Evolutionary conservation across 2,888 invertebrate species (phyloP), one percentile per base, ranked within the genome.

Genomic region (Leptopilina myrica): DNA sequence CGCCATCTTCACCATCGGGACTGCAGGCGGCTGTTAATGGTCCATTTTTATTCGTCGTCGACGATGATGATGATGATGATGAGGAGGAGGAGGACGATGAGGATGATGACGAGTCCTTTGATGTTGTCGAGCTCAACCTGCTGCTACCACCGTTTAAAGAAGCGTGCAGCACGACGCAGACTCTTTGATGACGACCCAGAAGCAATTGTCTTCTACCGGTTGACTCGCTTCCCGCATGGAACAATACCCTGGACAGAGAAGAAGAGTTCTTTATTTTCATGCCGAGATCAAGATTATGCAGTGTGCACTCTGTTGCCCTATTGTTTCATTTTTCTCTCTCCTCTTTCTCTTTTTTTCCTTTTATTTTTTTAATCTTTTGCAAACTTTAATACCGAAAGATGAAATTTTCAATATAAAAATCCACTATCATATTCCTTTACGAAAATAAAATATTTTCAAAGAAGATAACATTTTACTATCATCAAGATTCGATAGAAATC

Each of bases 1-100:
- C 98, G 0, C 98, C 97, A 90, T 98, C 97, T 89, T 97, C 96
- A 12, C 97, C 97, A 90, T 97, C 97, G 1, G 98, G 98, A 87
- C 97, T 97, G 92, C 98, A 98, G n/a, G 97, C 96, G 0, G 98
- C 96, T 77, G 97, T 96, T 82, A 98, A 92, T 5, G 95, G 94
- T 11, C 82, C 84, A 77, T 40, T 46, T 73, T 56, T 26, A 53
- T 5, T 69, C 14, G 49, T 56, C n/a, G 73, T 40, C 7, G 80
- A 76, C 9, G 85, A 67, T 0, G 82, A 79, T n/a, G 73, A 67
- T 0, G 82, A 79, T n/a, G 73, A 40, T 14, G 80, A 76, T 9
- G 49, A 49, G 1, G 49, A 8, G 9, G 49, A 49, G 9, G 49
- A 49, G 4, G 49, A 49, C 11, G 49, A 49, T 49, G 49, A 49